These are phyloP conservation scores for Scolopax bukidnonensis DNA, from an alignment of 2,797 vertebrate genomes.

Conservation along the genomic window DNA sequence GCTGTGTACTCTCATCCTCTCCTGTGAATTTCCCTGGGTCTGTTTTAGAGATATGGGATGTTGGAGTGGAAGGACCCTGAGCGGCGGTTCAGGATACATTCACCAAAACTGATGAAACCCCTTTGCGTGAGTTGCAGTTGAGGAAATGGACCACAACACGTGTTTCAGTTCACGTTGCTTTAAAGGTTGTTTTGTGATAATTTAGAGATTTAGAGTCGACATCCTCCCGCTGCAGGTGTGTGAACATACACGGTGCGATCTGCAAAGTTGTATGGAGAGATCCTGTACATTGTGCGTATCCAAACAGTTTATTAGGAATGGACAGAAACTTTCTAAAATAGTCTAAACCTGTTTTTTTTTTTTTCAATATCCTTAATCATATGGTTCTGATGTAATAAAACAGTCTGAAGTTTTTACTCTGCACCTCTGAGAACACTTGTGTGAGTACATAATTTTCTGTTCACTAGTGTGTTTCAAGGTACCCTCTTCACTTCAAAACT, in stretches of 20 bases:
- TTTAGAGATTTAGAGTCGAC: neutral
- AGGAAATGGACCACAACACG: neutral
- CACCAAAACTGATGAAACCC: neutral
- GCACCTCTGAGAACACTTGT: neutral
- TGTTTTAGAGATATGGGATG: neutral
- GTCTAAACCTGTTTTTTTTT: neutral
- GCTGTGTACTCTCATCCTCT: neutral
- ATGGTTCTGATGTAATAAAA: neutral
- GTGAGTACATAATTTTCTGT: neutral
- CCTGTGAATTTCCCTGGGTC: neutral
- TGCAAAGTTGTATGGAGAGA: neutral
- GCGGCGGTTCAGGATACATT: neutral
- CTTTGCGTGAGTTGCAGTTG: neutral
- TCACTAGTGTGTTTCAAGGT: neutral
- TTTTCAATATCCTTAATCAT: neutral
- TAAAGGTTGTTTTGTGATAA: neutral
- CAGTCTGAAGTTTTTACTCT: neutral
- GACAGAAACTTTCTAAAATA: neutral
- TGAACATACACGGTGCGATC: neutral
- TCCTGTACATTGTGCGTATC: neutral
- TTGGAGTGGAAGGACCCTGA: neutral
- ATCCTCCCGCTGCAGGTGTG: neutral
- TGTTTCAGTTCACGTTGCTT: neutral
- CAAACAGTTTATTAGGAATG: neutral
- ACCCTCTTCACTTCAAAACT: neutral